These are phyloP conservation scores for Drosophila paracracens DNA, from an alignment of 2,888 invertebrate genomes.

Conservation along the genomic window DNA sequence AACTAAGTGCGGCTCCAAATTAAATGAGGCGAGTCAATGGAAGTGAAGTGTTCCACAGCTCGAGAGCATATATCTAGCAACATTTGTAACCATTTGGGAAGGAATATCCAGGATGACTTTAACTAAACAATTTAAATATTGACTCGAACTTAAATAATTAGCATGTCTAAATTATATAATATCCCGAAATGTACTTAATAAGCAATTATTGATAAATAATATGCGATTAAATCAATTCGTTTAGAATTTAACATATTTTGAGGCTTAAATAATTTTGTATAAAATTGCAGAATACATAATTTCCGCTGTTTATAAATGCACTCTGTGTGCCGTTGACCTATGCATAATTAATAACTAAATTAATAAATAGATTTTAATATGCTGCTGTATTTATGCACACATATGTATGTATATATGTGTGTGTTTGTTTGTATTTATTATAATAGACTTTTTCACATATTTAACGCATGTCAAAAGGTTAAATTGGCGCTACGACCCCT, in stretches of 20 bases:
- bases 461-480: conserved; percentile 57
- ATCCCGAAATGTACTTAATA: conserved; percentile 1
- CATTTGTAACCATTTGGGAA: neutral
- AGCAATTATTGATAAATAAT: neutral
- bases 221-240: conserved; percentile 21
- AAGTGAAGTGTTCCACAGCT: conserved; percentile 1
- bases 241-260: neutral
- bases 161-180: too few relatives aligned
- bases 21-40: conserved; percentile 10
- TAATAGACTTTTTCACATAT: conserved; percentile 28
- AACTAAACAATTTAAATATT: neutral
- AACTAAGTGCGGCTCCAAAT: conserved; percentile 4
- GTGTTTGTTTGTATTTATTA: neutral
- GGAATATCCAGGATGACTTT: neutral
- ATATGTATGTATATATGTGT: too few relatives aligned
- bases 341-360: conserved; percentile 66
- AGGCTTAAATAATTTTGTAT: conserved; percentile 15
- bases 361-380: conserved; percentile 42
- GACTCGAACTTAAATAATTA: neutral
- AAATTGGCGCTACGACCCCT: conserved; percentile 31
- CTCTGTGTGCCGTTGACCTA: conserved; percentile 26
- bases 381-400: neutral
- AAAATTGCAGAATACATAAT: conserved; percentile 45
- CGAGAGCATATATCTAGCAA: neutral
- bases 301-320: conserved; percentile 51